A percentile compares a stretch with the other conserved stretches of the same genome.
These are phyloP conservation scores for Brachionus paranguensis DNA, from an alignment of 1,140 invertebrate genomes.

Conservation along the genomic window DNA sequence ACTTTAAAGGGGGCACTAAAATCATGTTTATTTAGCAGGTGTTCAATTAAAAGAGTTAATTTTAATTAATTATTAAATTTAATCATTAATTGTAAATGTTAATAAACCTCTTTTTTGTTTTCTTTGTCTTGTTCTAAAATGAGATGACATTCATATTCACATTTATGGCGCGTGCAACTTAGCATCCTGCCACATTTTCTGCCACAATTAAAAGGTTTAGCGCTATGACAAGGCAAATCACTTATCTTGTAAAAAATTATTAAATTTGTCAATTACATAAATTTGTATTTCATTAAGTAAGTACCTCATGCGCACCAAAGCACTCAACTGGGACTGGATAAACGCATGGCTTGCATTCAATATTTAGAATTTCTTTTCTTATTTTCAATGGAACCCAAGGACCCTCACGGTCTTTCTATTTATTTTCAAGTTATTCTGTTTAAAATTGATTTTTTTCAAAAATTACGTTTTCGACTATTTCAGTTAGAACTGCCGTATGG, in stretches of 20 bases:
- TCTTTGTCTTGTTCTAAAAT: slow-evolving; percentile 52
- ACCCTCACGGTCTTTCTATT: slow-evolving; percentile 60
- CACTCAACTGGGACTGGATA: slow-evolving; percentile 69
- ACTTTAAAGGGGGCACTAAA: too few relatives aligned
- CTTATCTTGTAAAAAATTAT: slow-evolving; percentile 52
- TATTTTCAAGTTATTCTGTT: neutral
- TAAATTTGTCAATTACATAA: neutral
- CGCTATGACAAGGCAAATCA: slow-evolving; percentile 68
- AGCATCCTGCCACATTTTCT: slow-evolving; percentile 66
- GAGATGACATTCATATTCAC: slow-evolving; percentile 67
- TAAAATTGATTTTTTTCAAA: slow-evolving; percentile 46
- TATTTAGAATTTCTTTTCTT: slow-evolving; percentile 59
- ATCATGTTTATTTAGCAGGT: too few relatives aligned
- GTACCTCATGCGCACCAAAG: slow-evolving; percentile 71
- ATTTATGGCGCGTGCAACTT: slow-evolving; percentile 72
- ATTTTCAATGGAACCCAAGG: slow-evolving; percentile 65
- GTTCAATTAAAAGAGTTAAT: too few relatives aligned
- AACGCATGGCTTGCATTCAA: slow-evolving; percentile 60
- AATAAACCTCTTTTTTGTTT: slow-evolving; percentile 32
- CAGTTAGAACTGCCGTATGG: slow-evolving; percentile 70
- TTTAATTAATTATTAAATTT: too few relatives aligned
- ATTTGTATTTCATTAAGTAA: neutral
- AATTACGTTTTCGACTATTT: slow-evolving; percentile 43
- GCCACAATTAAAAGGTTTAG: slow-evolving; percentile 67
- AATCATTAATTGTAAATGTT: neutral